Percentiles rank a stretch among this genome's conserved stretches.
phyloP scores from a whole-genome alignment of 2,113 vertebrate genomes.

The Corapipo altera region DNA sequence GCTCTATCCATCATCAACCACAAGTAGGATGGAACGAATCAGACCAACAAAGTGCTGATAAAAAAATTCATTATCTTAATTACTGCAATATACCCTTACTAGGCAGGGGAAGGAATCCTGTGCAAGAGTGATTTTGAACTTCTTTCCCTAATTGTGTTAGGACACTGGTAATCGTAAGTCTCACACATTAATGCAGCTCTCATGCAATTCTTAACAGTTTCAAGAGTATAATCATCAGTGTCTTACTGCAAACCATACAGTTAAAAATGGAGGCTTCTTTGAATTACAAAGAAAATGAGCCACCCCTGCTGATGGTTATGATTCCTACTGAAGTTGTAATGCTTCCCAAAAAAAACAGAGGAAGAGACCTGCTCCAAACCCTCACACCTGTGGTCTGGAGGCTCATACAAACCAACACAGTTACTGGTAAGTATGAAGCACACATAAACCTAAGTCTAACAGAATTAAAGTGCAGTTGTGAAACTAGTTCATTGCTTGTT shows the following conservation, averaged over 20 bases:
- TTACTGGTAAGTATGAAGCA: background rate
- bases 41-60: background rate
- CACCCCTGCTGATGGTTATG: background rate
- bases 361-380: background rate
- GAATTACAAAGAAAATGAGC: background rate
- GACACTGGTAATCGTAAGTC: background rate
- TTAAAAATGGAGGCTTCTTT: background rate
- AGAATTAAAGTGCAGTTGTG: background rate
- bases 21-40: background rate
- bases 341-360: background rate
- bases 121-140: background rate
- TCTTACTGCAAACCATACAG: background rate
- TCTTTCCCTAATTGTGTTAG: background rate
- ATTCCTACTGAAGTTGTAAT: background rate
- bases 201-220: background rate
- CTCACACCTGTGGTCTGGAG: rapidly evolving
- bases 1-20: background rate
- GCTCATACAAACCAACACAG: rapidly evolving
- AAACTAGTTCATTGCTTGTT: slow-evolving; percentile 6
- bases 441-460: background rate
- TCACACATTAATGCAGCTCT: background rate
- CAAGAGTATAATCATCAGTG: background rate
- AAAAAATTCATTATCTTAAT: background rate
- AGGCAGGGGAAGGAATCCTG: background rate
- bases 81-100: background rate